Evolutionary conservation across 1,140 invertebrate genomes (phyloP), one percentile per base, ranked within the genome.

Genomic region (Centruroides sculpturatus): DNA sequence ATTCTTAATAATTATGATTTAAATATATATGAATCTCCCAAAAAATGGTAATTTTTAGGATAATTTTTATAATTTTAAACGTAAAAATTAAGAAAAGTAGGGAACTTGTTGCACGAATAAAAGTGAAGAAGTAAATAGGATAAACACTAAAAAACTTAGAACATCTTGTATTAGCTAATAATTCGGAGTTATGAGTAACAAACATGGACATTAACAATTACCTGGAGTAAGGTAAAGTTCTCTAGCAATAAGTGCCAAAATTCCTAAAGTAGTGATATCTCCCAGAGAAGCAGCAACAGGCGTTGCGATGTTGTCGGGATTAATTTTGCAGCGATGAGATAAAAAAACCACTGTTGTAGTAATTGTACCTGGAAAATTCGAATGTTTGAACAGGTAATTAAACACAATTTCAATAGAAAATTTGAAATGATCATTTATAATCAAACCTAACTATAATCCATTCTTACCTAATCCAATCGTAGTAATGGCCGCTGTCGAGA

Each of bases 241-340:
- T 7, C 85, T 85, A 13, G 87, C 79, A 63, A 91, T 85, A 75
- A 82, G 85, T 49, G 90, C 84, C 34, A 95, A 78, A 47, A 95
- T 74, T 55, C 86, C 82, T 60, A 97, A 77, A 4, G 92, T 94
- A 46, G 85, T 92, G 50, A 97, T 78, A 77, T 97, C 93, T 34
- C 93, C 93, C 36, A 98, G 78, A 71, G 90, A 93, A 6, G 94
- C 92, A 50, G 93, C 93, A 66, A 98, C 93, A 10, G 94, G 94
- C 52, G 93, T 97, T 9, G 94, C 92, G 55, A 98, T 84, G 74
- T 98, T 98, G 72, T 98, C 94, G 35, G 94, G 93, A 52, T 68
- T 62, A 6, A 68, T 60, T 10, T 62, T 59, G n/a, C 51, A 58
- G 34, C 56, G 63, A 66, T 81, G 79, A 9, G 88, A 88, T 47